Percentiles rank a stretch among this genome's conserved stretches.
Evolutionary conservation across 1,140 invertebrate genomes (phyloP).

Genomic region (Lucilia sericata): DNA sequence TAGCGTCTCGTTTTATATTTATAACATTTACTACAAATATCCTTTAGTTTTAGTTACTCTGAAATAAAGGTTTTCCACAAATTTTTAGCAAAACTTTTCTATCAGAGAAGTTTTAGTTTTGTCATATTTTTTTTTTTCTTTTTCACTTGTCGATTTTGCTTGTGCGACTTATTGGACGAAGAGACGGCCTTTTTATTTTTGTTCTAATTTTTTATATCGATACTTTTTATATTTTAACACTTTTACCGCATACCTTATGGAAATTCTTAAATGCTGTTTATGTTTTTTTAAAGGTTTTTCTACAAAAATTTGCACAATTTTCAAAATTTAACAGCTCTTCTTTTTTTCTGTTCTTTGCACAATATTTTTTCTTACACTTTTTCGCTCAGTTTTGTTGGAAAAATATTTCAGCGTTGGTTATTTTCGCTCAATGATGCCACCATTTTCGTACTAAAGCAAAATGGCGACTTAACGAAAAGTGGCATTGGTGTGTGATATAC

Average conservation of each 20-base stretch:
- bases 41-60: background rate
- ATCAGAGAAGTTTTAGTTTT: background rate
- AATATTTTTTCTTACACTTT: slow-evolving; percentile 15
- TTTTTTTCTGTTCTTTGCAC: slow-evolving; percentile 2
- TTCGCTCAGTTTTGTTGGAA: background rate
- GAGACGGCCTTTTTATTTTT: background rate
- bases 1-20: background rate
- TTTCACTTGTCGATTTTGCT: background rate
- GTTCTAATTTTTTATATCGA: background rate
- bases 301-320: background rate
- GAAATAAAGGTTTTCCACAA: background rate
- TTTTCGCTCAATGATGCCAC: slow-evolving; percentile 15
- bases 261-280: background rate
- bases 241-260: background rate
- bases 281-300: background rate
- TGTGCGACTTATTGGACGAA: background rate
- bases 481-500: slow-evolving; percentile 15
- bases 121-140: background rate
- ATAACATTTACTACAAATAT: background rate
- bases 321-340: slow-evolving; percentile 21
- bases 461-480: slow-evolving; percentile 26
- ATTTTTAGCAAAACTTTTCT: background rate
- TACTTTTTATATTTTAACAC: background rate
- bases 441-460: background rate
- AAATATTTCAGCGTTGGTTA: slow-evolving; percentile 36